Percentiles rank a stretch among this genome's conserved stretches.
Evolutionary conservation across 2,113 vertebrate species (phyloP).

Genomic region (Oreotrochilus melanogaster): DNA sequence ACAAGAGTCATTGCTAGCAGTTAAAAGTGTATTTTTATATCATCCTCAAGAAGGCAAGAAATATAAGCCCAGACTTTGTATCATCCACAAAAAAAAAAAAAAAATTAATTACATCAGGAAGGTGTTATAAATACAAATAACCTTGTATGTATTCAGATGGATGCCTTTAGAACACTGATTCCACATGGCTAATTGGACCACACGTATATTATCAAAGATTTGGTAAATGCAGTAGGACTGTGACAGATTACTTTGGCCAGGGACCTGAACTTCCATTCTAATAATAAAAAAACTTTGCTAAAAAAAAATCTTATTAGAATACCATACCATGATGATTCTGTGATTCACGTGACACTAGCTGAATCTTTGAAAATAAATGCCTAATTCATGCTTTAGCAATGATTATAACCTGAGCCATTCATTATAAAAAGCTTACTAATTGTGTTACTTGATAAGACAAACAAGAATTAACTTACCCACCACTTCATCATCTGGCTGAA

Average conservation of each 20-base stretch:
- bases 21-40: neutral
- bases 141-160: neutral
- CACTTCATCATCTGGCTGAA: conserved; percentile 92
- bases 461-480: conserved; percentile 84
- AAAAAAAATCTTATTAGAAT: neutral
- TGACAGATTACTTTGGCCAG: neutral
- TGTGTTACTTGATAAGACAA: neutral
- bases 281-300: neutral
- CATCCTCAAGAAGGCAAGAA: neutral
- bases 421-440: neutral
- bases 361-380: neutral
- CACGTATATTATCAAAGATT: neutral
- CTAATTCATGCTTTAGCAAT: neutral
- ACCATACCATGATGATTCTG: neutral
- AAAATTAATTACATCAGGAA: neutral
- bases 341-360: neutral
- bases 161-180: neutral
- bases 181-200: neutral
- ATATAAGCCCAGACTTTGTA: neutral
- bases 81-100: neutral
- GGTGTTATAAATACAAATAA: neutral
- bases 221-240: neutral
- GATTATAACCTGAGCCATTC: neutral
- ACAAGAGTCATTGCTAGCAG: neutral
- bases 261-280: neutral